Evolutionary conservation across 2,888 invertebrate genomes (phyloP), one percentile per base, ranked within the genome.

Genomic region (Choristoneura rosaceana): DNA sequence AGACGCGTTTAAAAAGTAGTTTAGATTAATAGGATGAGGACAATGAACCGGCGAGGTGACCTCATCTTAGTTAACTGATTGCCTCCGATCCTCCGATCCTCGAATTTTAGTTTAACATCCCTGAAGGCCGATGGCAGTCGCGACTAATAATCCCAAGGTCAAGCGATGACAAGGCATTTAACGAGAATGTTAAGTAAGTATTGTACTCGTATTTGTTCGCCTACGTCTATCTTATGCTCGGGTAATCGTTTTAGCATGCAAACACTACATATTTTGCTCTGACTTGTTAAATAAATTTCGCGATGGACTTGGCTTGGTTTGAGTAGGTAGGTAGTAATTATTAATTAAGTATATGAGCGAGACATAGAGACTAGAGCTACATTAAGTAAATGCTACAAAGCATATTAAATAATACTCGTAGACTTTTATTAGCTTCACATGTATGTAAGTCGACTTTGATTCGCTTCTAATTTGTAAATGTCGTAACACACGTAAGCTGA

Each of bases 31-130:
- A 9, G 52, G 52, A 9, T 52, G 15, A 17, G 52, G 52, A 52
- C 52, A 17, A 9, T 52, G 52, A 17, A 52, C 52, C 8, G 17
- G 52, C 52, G 17, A 17, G 17, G 52, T 52, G 52, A 52, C 52
- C n/a, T 50, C 45, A 41, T 12, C 41, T 58, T 5, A 33, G 25
- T 14, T 58, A 33, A 12, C 58, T 58, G 52, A 58, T 58, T 10
- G 25, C 14, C 58, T 5, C 25, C 58, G 58, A 58, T 33, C 14
- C 58, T 5, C 25, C 58, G 58, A 58, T 33, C 58, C 33, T 58
- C n/a, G 58, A 58, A 14, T n/a, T 52, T 52, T 17, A 33, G 58
- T 25, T 33, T 58, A 58, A 58, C 58, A 58, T 58, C 58, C 33
- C 58, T 12, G 58, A 58, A 58, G 33, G 58, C 33, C 58, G 33